Percentiles rank a stretch among this genome's conserved stretches.
Conservation (phyloP, 1,140 invertebrate species). For the Venturia canescens region DNA sequence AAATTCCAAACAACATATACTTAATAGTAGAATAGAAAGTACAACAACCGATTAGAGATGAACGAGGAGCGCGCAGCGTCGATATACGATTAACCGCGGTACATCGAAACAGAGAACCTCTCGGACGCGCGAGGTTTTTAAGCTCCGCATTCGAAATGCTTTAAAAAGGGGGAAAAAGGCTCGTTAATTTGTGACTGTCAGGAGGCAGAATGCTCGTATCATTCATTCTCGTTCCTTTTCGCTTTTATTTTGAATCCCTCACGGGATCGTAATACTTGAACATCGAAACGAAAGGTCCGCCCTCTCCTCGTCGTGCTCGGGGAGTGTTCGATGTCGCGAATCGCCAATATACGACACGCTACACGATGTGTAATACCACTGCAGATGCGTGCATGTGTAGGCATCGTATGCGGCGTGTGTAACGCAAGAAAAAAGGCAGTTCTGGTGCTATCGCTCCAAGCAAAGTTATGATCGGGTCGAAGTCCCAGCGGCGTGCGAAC, state of each 20-base stretch:
- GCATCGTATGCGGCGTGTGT: not conserved
- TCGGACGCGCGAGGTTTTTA: too few relatives aligned
- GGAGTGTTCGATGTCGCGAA: constrained; percentile 39
- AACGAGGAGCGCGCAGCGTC: too few relatives aligned
- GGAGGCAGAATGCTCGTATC: not conserved
- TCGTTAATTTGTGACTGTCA: too few relatives aligned
- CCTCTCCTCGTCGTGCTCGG: constrained; percentile 12
- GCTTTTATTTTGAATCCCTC: not conserved
- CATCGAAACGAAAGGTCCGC: constrained; percentile 18
- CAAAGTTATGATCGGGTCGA: constrained; percentile 2
- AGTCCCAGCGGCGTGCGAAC: constrained; percentile 28
- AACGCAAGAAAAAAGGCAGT: constrained; percentile 3
- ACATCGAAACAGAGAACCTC: too few relatives aligned
- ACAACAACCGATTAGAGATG: too few relatives aligned
- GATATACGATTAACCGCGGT: too few relatives aligned
- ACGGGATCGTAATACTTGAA: not conserved
- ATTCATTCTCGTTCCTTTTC: not conserved
- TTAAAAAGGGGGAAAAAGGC: too few relatives aligned
- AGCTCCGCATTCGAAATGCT: too few relatives aligned
- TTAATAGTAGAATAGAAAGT: too few relatives aligned
- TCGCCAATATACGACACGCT: constrained; percentile 23
- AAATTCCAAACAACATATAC: too few relatives aligned
- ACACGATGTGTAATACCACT: not conserved
- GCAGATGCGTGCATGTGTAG: not conserved
- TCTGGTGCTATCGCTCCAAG: constrained; percentile 19